Conservation (phyloP, 1,140 invertebrate genomes). For the Diabrotica virgifera region DNA sequence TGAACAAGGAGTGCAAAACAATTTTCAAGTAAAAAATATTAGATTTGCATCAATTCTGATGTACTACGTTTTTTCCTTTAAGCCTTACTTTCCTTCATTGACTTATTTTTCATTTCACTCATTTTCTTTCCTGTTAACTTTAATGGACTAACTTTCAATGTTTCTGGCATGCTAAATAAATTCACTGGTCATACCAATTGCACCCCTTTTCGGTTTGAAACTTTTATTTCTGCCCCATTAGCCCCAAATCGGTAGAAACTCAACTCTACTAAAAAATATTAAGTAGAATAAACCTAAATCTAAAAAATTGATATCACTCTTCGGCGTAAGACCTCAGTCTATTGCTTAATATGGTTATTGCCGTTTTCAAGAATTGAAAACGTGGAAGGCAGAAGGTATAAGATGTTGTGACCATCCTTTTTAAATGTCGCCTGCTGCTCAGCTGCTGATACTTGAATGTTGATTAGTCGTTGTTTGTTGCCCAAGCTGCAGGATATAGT, state of each 20-base stretch:
- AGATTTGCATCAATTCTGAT: no score
- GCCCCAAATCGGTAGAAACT: background rate
- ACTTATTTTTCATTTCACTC: no score
- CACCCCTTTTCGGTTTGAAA: background rate
- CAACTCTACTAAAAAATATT: background rate
- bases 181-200: background rate
- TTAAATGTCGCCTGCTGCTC: conserved; percentile 59
- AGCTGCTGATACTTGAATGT: conserved; percentile 60
- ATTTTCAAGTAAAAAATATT: no score
- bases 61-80: no score
- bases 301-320: background rate
- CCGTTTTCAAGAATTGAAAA: conserved; percentile 45
- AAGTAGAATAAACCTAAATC: background rate
- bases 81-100: no score
- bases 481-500: conserved; percentile 70
- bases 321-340: background rate
- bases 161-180: background rate
- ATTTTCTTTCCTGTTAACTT: no score
- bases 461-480: conserved; percentile 63
- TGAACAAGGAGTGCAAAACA: no score
- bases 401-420: conserved; percentile 57
- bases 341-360: conserved; percentile 41
- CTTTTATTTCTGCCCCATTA: background rate
- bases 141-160: background rate
- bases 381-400: conserved; percentile 55